Conservation (phyloP, 2,888 invertebrate genomes). For the Leptinotarsa peninsularis region DNA sequence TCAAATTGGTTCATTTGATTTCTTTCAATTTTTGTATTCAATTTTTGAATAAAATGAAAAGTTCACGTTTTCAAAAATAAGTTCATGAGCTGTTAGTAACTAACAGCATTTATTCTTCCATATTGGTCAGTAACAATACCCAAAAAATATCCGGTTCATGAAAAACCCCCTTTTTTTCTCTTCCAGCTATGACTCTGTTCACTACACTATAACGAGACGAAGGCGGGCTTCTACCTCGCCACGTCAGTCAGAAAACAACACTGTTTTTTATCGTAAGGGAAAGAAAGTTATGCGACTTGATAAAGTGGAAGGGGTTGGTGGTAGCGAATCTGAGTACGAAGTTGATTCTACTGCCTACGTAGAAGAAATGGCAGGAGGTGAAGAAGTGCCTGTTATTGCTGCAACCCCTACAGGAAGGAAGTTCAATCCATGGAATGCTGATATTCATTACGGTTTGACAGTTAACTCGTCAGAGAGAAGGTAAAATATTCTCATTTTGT, state of each 20-base stretch:
- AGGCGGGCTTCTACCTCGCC: slow-evolving; percentile 54
- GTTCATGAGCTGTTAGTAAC: not conserved
- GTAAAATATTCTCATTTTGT: slow-evolving; percentile 43
- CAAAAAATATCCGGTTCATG: slow-evolving; percentile 25
- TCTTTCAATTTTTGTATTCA: not conserved
- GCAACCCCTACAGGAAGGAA: slow-evolving; percentile 44
- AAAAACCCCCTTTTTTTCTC: slow-evolving; percentile 37
- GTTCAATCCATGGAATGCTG: slow-evolving; percentile 65
- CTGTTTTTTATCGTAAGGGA: slow-evolving; percentile 53
- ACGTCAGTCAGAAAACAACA: slow-evolving; percentile 15
- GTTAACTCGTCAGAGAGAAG: slow-evolving; percentile 61
- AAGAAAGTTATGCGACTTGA: slow-evolving; percentile 58
- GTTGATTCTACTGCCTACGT: slow-evolving; percentile 55
- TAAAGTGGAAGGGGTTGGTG: slow-evolving; percentile 56
- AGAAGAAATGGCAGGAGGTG: slow-evolving; percentile 51
- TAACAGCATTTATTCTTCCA: not conserved
- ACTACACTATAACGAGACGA: slow-evolving; percentile 64
- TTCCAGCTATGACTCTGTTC: slow-evolving; percentile 61
- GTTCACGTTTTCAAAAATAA: not conserved
- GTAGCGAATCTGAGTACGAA: slow-evolving; percentile 59
- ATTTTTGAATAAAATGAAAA: too few relatives aligned
- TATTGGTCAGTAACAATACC: not conserved
- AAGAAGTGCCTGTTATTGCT: slow-evolving; percentile 38
- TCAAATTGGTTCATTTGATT: not conserved
- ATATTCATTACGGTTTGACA: slow-evolving; percentile 65